A percentile compares a stretch with the other conserved stretches of the same genome.
These are phyloP conservation scores for Mamestra configurata DNA, from an alignment of 1,140 invertebrate species.

Conservation along the genomic window DNA sequence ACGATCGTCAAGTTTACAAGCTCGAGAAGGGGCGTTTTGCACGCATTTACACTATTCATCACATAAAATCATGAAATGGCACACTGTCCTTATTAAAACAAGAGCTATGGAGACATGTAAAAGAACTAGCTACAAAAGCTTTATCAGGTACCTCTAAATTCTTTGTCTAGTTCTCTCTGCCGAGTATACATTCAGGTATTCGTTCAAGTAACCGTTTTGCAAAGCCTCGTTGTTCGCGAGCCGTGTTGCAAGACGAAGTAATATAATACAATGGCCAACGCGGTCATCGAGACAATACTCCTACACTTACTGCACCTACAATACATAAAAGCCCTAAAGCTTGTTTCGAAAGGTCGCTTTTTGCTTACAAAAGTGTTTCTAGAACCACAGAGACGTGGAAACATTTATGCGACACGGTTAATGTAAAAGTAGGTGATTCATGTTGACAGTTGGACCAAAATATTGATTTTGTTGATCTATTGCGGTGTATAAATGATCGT, in stretches of 20 bases:
- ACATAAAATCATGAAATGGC: not conserved
- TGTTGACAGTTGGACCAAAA: conserved; percentile 12
- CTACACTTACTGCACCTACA: conserved; percentile 55
- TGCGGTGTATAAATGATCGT: not conserved
- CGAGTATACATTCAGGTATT: conserved; percentile 25
- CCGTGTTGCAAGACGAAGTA: conserved; percentile 71
- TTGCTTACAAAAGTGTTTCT: conserved; percentile 43
- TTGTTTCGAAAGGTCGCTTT: conserved; percentile 46
- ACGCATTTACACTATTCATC: conserved; percentile 1
- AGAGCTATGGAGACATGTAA: not conserved
- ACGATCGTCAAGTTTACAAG: conserved; percentile 5
- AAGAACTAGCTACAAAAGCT: not conserved
- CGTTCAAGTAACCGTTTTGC: conserved; percentile 67
- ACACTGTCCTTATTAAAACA: conserved; percentile 8
- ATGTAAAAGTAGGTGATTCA: conserved; percentile 42
- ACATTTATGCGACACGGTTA: conserved; percentile 38
- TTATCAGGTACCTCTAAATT: not conserved
- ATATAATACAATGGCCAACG: conserved; percentile 74
- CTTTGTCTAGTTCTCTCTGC: conserved; percentile 13
- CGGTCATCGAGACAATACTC: conserved; percentile 75
- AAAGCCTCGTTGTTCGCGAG: conserved; percentile 70
- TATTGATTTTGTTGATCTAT: conserved; percentile 20
- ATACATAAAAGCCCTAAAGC: conserved; percentile 39
- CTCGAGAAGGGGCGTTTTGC: not conserved
- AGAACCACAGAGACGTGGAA: conserved; percentile 30